Evolutionary conservation across 1,140 invertebrate species (phyloP).

Genomic region (Drosophila funebris): DNA sequence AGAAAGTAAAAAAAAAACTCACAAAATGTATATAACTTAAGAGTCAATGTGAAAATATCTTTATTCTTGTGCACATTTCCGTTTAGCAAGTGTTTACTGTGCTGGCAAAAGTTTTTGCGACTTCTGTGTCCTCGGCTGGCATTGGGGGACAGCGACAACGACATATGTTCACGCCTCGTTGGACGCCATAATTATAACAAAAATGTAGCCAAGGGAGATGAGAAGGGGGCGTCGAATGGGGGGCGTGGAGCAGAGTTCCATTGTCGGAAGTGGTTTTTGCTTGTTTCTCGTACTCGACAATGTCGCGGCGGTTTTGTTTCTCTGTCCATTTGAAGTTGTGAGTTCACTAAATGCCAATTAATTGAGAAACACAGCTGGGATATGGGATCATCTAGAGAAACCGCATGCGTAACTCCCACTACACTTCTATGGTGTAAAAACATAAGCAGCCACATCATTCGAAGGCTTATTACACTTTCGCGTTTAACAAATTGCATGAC

Average conservation of each 20-base stretch:
- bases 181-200: constrained; percentile 52
- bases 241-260: background rate
- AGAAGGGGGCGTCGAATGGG: background rate
- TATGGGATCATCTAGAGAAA: background rate
- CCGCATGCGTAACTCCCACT: background rate
- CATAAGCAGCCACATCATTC: background rate
- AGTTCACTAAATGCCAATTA: constrained; percentile 56
- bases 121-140: constrained; percentile 4
- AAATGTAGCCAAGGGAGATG: constrained; percentile 18
- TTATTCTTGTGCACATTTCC: background rate
- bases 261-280: constrained; percentile 29
- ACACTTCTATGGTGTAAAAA: background rate
- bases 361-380: constrained; percentile 36
- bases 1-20: background rate
- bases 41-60: background rate
- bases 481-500: constrained; percentile 19
- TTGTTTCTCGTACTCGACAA: background rate
- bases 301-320: constrained; percentile 3
- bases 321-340: constrained; percentile 17
- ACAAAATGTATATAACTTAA: background rate
- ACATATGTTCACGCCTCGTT: constrained; percentile 53
- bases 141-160: constrained; percentile 4
- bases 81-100: constrained; percentile 7
- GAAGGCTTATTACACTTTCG: constrained; percentile 23
- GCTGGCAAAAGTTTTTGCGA: constrained; percentile 6